These are phyloP conservation scores for Siniperca knerii DNA, from an alignment of 2,113 vertebrate genomes.

Conservation along the genomic window DNA sequence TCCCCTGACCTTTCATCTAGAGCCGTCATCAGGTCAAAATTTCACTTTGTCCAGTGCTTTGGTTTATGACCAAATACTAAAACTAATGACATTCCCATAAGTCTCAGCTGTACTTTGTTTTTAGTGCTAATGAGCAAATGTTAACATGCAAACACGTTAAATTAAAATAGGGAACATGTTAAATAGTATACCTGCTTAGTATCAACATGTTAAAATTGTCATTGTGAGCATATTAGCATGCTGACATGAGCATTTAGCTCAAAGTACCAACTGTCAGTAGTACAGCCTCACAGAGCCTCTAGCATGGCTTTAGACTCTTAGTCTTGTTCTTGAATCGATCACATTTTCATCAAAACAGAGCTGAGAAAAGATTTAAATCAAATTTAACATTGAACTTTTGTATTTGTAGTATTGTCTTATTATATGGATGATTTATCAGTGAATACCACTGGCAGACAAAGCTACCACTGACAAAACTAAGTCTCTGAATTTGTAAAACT, in stretches of 20 bases:
- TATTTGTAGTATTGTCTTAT: not conserved
- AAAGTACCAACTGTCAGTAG: not conserved
- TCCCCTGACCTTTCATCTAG: not conserved
- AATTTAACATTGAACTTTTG: not conserved
- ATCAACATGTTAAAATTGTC: not conserved
- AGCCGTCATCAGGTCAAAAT: not conserved
- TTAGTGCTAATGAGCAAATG: not conserved
- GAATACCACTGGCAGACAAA: not conserved
- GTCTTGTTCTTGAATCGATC: not conserved
- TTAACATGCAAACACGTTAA: not conserved
- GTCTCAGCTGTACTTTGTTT: not conserved
- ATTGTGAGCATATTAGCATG: not conserved
- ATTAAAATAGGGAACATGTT: not conserved
- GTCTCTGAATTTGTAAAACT: not conserved
- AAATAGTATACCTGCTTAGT: not conserved
- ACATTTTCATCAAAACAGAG: not conserved
- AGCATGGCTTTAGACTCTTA: not conserved
- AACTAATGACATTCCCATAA: not conserved
- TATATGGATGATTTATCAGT: not conserved
- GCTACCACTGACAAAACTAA: not conserved
- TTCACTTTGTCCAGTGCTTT: not conserved
- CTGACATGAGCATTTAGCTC: not conserved
- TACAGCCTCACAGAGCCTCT: not conserved
- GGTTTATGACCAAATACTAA: not conserved
- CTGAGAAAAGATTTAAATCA: not conserved